Base-by-base conservation (phyloP, 64 coral and sea anemone genomes). In the Porites lutea region DNA sequence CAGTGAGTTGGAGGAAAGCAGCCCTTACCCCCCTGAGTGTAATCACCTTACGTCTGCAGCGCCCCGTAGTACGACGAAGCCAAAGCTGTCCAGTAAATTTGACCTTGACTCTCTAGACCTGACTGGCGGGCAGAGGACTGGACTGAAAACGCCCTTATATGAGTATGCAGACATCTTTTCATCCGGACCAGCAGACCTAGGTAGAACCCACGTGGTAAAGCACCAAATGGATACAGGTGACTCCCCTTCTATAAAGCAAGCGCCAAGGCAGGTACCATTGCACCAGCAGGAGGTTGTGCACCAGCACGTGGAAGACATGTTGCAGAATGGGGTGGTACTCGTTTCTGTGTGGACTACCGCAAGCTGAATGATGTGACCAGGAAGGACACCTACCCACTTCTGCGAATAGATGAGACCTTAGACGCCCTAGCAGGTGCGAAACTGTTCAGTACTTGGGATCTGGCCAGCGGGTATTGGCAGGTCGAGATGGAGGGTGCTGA, bases 141-240 rank as follows among this genome's bases (percentile, higher is more conserved):
- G n/a, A n/a, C n/a, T n/a, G n/a, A n/a, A n/a, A n/a, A n/a, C n/a
- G 14, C 6, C 23, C 6, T 16, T 66, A 21, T 27, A 27, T 18
- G 70, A 79, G 18, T 92, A 15, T 43, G 75, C 9, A 2, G 46
- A n/a, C 27, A 83, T 15, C 4, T 54, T 54, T 54, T 54, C 52
- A 54, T 4, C 52, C 4, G 81, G 57, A 66, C 15, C 66, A 7
- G 51, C 84, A 48, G 72, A 92, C 55, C 23, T 92, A 6, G 90
- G 90, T 8, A 13, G 71, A 15, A 92, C 90, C 43, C 52, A 47
- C 58, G 4, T 86, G 14, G 90, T 92, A 2, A 43, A 86, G 52
- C 92, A 94, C 77, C n/a, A 16, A 0, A 89, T 89, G 37, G 76
- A 89, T 9, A 94, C 86, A 4, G 78, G 92, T 13, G 20, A 82